A percentile compares a stretch with the other conserved stretches of the same genome.
Conservation (phyloP, 2,113 vertebrate species). For the Picathartes gymnocephalus region DNA sequence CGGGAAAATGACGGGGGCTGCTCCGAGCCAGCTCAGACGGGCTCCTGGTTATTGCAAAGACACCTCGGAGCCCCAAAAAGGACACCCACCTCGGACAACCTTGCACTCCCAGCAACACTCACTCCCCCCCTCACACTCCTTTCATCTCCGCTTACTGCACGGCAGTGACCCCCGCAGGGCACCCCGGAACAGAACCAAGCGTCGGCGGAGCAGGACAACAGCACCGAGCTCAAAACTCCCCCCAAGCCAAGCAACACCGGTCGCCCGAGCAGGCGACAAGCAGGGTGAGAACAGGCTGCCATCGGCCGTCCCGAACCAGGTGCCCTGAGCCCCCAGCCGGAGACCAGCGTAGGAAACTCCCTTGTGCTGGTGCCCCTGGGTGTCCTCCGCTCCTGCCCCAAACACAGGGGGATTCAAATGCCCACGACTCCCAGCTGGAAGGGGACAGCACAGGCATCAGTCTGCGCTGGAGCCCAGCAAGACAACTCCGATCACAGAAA, state of each 20-base stretch:
- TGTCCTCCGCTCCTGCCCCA: not conserved
- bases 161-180: not conserved
- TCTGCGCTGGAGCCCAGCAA: not conserved
- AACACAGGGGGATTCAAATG: not conserved
- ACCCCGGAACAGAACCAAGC: not conserved
- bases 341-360: not conserved
- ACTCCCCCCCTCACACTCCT: accelerated
- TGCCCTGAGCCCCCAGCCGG: not conserved
- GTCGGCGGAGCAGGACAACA: not conserved
- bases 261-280: not conserved
- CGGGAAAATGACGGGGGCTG: not conserved
- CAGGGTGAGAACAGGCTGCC: not conserved
- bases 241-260: not conserved
- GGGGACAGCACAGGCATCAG: not conserved
- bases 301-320: not conserved
- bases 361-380: not conserved
- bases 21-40: not conserved
- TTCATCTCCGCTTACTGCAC: not conserved
- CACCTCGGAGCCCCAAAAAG: not conserved
- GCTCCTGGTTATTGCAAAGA: not conserved
- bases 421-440: not conserved
- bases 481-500: not conserved
- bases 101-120: not conserved
- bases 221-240: not conserved
- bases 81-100: not conserved